These are phyloP conservation scores for Istiophorus platypterus DNA, from an alignment of 2,113 vertebrate genomes.

Conservation along the genomic window DNA sequence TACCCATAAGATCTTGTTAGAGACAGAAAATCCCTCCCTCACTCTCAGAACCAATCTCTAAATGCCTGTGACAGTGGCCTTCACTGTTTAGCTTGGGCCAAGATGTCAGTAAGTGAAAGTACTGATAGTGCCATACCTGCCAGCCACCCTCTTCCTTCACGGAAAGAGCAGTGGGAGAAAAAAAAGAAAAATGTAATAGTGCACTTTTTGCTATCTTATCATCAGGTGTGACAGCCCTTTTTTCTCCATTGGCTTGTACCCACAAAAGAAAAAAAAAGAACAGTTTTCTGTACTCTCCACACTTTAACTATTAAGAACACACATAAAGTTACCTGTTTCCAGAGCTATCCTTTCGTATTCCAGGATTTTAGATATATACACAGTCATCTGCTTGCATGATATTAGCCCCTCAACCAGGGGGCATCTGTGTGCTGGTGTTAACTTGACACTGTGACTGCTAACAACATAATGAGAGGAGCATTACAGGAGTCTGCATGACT, in stretches of 20 bases:
- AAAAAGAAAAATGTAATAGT: slow-evolving; percentile 38
- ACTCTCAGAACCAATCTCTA: slow-evolving; percentile 49
- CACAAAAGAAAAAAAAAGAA: not conserved
- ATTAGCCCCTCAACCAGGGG: slow-evolving; percentile 18
- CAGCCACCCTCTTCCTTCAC: slow-evolving; percentile 17
- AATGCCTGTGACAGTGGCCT: slow-evolving; percentile 57
- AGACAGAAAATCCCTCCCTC: slow-evolving; percentile 52
- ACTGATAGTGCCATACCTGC: slow-evolving; percentile 40
- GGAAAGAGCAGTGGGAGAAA: slow-evolving; percentile 20
- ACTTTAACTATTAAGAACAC: slow-evolving; percentile 3
- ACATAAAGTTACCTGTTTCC: not conserved
- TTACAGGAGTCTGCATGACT: slow-evolving; percentile 26
- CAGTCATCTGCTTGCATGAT: slow-evolving; percentile 20
- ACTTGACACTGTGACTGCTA: slow-evolving; percentile 38
- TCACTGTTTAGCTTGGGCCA: slow-evolving; percentile 54
- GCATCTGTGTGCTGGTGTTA: slow-evolving; percentile 38
- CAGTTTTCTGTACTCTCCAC: slow-evolving; percentile 16
- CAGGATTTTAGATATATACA: slow-evolving; percentile 17
- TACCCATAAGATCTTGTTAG: slow-evolving; percentile 66
- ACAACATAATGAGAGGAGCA: slow-evolving; percentile 35
- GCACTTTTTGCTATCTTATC: slow-evolving; percentile 43
- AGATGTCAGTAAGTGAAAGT: slow-evolving; percentile 51
- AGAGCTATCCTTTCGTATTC: not conserved
- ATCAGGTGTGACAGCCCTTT: slow-evolving; percentile 30
- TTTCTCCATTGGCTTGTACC: slow-evolving; percentile 18